Evolutionary conservation across 1,140 invertebrate genomes (phyloP).

Genomic region (Pollicipes pollicipes): DNA sequence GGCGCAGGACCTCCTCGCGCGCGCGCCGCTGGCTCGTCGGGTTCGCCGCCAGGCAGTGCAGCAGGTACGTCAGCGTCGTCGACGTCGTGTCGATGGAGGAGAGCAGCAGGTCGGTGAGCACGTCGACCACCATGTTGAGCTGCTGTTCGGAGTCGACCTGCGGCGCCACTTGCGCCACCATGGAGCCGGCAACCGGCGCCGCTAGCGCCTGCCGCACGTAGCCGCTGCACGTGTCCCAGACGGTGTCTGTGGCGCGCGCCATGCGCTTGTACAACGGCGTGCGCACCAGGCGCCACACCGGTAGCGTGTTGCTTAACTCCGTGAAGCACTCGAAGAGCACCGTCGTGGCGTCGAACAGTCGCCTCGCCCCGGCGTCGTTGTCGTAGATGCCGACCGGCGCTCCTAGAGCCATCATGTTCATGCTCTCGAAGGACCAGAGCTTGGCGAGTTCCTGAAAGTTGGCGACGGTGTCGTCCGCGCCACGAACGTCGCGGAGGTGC

Average conservation of each 20-base stretch:
- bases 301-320: background rate
- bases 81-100: slow-evolving; percentile 1
- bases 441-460: background rate
- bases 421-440: background rate
- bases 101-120: background rate
- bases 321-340: background rate
- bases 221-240: background rate
- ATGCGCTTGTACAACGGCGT: background rate
- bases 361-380: background rate
- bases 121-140: background rate
- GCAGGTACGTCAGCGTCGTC: background rate
- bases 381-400: background rate
- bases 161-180: background rate
- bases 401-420: background rate
- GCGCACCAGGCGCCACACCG: background rate
- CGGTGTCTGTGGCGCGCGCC: background rate
- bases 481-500: background rate
- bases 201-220: background rate
- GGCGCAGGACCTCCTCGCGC: background rate
- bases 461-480: background rate
- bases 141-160: background rate
- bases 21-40: background rate
- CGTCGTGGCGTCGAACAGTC: background rate
- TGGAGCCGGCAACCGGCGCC: background rate
- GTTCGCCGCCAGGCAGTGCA: background rate